A percentile compares a stretch with the other conserved stretches of the same genome.
phyloP scores from a whole-genome alignment of 2,113 vertebrate species.

The Motacilla tschutschensis region DNA sequence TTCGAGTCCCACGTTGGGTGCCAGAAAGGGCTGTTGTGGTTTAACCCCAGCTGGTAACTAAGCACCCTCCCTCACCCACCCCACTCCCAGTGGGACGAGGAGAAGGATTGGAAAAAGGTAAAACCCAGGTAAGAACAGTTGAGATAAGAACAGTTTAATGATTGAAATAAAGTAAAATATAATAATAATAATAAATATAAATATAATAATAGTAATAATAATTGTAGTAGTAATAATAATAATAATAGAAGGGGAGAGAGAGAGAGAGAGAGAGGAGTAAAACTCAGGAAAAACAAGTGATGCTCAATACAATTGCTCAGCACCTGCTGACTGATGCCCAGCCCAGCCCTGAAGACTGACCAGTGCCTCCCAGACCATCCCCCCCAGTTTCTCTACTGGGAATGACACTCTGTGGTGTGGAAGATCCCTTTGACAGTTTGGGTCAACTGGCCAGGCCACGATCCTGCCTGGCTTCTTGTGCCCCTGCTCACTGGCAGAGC shows the following conservation, averaged over 20 bases:
- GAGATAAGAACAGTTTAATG: slow-evolving; percentile 12
- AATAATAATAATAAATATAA: not conserved
- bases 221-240: not conserved
- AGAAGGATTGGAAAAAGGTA: not conserved
- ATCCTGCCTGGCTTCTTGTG: not conserved
- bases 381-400: not conserved
- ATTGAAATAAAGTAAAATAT: slow-evolving; percentile 2
- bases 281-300: not conserved
- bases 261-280: not conserved
- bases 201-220: not conserved
- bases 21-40: not conserved
- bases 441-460: not conserved
- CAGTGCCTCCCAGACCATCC: not conserved
- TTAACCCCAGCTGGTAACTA: not conserved
- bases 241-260: not conserved
- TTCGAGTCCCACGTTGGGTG: accelerated
- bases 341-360: not conserved
- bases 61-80: not conserved
- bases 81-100: not conserved
- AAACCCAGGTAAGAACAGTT: not conserved
- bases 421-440: not conserved
- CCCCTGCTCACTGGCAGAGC: not conserved
- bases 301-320: not conserved
- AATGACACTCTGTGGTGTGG: not conserved
- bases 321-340: not conserved